A percentile compares a stretch with the other conserved stretches of the same genome.
Conservation (phyloP, 2,888 invertebrate genomes). For the Diploptera punctata region DNA sequence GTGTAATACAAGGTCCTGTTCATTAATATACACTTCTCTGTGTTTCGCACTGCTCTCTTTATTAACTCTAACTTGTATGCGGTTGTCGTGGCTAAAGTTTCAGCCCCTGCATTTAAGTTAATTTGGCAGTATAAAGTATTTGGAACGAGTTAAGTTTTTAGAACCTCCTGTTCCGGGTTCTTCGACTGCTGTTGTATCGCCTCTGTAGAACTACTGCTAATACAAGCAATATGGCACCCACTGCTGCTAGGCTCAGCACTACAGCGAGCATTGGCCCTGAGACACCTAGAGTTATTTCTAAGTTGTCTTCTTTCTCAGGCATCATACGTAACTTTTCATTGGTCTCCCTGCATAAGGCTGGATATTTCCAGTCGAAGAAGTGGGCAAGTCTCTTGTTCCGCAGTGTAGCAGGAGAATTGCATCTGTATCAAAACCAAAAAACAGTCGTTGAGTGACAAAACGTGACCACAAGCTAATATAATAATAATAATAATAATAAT, state of each 20-base stretch:
- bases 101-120: too few relatives aligned
- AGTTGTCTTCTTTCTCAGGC: not conserved
- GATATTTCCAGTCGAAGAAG: conserved; percentile 64
- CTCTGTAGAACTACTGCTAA: conserved; percentile 36
- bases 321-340: conserved; percentile 16
- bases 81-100: too few relatives aligned
- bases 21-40: too few relatives aligned
- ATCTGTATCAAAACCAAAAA: too few relatives aligned
- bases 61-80: too few relatives aligned
- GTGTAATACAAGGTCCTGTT: too few relatives aligned
- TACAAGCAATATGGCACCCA: conserved; percentile 20
- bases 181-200: conserved; percentile 4
- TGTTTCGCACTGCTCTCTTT: too few relatives aligned
- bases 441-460: too few relatives aligned
- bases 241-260: not conserved
- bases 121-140: too few relatives aligned
- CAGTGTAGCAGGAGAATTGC: conserved; percentile 58
- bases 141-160: not conserved
- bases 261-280: conserved; percentile 29
- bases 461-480: too few relatives aligned
- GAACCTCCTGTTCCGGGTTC: conserved; percentile 32
- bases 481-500: too few relatives aligned
- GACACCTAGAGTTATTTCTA: conserved; percentile 1
- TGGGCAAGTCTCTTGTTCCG: conserved; percentile 62
- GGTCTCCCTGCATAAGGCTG: conserved; percentile 57